phyloP scores from a whole-genome alignment of 2,888 invertebrate genomes.

The Synanthedon vespiformis region DNA sequence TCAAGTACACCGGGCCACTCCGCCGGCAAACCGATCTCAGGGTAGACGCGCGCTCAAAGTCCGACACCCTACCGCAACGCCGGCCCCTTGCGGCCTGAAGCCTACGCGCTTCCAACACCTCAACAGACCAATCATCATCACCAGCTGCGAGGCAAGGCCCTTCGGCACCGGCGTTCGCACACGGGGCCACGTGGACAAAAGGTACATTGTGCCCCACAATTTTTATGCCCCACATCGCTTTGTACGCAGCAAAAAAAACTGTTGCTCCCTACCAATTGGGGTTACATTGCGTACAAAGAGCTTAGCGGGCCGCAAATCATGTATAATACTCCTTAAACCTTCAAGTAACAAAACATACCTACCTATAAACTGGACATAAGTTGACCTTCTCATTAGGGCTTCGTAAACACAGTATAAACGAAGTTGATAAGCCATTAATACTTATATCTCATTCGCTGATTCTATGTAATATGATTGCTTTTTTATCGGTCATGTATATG shows the following conservation, averaged over 20 bases:
- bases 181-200: conserved; percentile 55
- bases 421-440: too few relatives aligned
- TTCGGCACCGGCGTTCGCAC: conserved; percentile 57
- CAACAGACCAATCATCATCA: conserved; percentile 27
- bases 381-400: conserved; percentile 51
- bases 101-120: conserved; percentile 54
- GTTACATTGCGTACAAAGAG: neutral
- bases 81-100: conserved; percentile 66
- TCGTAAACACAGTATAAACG: conserved; percentile 14
- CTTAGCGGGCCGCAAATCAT: conserved; percentile 9
- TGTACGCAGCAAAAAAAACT: neutral
- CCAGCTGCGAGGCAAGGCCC: conserved; percentile 37
- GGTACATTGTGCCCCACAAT: conserved; percentile 22
- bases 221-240: neutral
- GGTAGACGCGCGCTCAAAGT: conserved; percentile 55
- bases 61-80: conserved; percentile 58
- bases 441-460: too few relatives aligned
- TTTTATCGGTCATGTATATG: too few relatives aligned
- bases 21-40: conserved; percentile 59
- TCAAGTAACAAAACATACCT: neutral
- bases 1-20: conserved; percentile 41
- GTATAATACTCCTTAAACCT: neutral
- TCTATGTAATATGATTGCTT: too few relatives aligned
- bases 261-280: neutral
- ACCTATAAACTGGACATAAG: conserved; percentile 10